These are phyloP conservation scores for Tachina lurida DNA, from an alignment of 2,888 invertebrate genomes.

Conservation along the genomic window DNA sequence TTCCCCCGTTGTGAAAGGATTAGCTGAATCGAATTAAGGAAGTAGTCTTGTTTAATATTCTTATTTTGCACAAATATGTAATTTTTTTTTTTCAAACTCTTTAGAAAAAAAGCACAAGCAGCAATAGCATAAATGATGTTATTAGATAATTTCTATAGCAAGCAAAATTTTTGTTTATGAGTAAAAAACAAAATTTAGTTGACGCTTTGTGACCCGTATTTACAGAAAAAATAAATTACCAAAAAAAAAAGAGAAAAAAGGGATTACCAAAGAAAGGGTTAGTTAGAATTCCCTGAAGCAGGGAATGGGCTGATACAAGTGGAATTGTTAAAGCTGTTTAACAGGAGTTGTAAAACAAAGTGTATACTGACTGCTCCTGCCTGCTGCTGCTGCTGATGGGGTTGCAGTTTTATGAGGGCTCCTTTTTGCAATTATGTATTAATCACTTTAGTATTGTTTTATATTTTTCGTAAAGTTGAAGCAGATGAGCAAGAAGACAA, in stretches of 20 bases:
- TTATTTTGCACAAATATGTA: slow-evolving; percentile 51
- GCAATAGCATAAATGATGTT: slow-evolving; percentile 39
- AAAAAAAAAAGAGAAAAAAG: slow-evolving; percentile 20
- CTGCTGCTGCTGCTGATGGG: background rate
- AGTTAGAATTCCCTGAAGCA: slow-evolving; percentile 39
- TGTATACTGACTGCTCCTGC: too few relatives aligned
- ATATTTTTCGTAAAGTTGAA: slow-evolving; percentile 28
- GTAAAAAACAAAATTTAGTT: slow-evolving; percentile 60
- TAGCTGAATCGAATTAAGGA: slow-evolving; percentile 61
- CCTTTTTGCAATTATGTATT: slow-evolving; percentile 74
- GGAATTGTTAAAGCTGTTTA: slow-evolving; percentile 4
- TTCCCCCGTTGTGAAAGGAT: slow-evolving; percentile 44
- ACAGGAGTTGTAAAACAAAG: background rate
- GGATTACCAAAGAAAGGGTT: slow-evolving; percentile 42
- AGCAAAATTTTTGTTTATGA: slow-evolving; percentile 61
- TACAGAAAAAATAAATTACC: background rate
- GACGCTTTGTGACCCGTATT: slow-evolving; percentile 74
- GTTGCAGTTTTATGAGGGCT: slow-evolving; percentile 71
- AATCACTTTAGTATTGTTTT: slow-evolving; percentile 74
- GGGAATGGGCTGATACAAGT: slow-evolving; percentile 65
- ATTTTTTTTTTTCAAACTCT: slow-evolving; percentile 51
- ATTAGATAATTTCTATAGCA: slow-evolving; percentile 58
- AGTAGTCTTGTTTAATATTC: slow-evolving; percentile 64
- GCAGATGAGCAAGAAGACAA: background rate
- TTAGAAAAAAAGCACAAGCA: background rate